Evolutionary conservation across 2,888 invertebrate genomes (phyloP).

Genomic region (Catocala sponsa): DNA sequence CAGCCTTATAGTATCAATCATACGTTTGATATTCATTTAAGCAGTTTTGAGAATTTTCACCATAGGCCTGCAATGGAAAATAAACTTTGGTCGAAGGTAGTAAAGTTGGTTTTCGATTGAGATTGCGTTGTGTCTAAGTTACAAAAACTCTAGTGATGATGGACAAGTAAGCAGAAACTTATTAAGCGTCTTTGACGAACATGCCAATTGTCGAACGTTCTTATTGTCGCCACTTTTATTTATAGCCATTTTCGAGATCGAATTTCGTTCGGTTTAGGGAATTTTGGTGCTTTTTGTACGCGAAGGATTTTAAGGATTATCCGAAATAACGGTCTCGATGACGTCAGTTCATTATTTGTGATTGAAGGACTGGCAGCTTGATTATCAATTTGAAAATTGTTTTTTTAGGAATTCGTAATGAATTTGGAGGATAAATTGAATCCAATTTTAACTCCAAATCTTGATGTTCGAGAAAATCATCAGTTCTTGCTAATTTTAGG

Average conservation of each 20-base stretch:
- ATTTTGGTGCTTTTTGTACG: slow-evolving; percentile 39
- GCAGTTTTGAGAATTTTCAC: slow-evolving; percentile 15
- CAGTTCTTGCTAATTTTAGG: too few species aligned
- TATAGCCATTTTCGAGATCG: slow-evolving; percentile 37
- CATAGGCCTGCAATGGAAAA: slow-evolving; percentile 10
- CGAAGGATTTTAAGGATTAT: slow-evolving; percentile 36
- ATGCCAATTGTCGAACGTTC: slow-evolving; percentile 74
- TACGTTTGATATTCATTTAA: slow-evolving; percentile 36
- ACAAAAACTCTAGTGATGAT: slow-evolving; percentile 76
- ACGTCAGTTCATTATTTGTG: slow-evolving; percentile 1
- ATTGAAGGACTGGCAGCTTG: not conserved
- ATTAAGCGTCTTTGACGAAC: slow-evolving; percentile 79
- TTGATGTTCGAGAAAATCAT: too few species aligned
- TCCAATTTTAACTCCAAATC: too few species aligned
- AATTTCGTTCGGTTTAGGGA: slow-evolving; percentile 45
- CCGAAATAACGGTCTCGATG: slow-evolving; percentile 3
- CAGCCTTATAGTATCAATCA: slow-evolving; percentile 20
- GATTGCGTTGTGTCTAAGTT: slow-evolving; percentile 31
- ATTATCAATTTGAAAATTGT: too few species aligned
- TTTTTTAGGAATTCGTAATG: too few species aligned
- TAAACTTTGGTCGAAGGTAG: not conserved
- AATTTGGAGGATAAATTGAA: too few species aligned
- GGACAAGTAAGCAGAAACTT: slow-evolving; percentile 80
- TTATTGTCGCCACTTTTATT: slow-evolving; percentile 60
- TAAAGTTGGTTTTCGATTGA: slow-evolving; percentile 45